Evolutionary conservation across 2,888 invertebrate species (phyloP).

Genomic region (Acleris literana): DNA sequence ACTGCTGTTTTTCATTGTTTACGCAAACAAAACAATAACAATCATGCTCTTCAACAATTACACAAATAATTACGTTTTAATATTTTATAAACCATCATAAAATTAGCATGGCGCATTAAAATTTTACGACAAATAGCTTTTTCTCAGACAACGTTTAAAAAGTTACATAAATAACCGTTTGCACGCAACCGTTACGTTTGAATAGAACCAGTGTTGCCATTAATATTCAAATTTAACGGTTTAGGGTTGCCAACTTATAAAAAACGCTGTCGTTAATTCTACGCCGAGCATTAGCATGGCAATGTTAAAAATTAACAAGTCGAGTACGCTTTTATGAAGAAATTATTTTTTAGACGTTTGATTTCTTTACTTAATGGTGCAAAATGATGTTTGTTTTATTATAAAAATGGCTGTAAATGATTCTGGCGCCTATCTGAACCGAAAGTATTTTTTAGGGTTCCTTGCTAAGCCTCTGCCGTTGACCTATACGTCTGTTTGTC

Average conservation of each 20-base stretch:
- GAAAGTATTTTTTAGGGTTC: no score
- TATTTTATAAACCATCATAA: no score
- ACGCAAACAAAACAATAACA: no score
- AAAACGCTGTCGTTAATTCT: constrained; percentile 40
- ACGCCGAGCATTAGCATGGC: constrained; percentile 33
- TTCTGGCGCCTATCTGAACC: no score
- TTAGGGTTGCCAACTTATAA: constrained; percentile 39
- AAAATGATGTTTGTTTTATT: no score
- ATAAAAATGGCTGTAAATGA: no score
- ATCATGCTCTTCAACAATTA: no score
- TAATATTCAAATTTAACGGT: constrained; percentile 47
- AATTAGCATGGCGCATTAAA: no score
- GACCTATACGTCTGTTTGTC: no score
- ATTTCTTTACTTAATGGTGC: constrained; percentile 10
- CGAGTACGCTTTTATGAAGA: constrained; percentile 10
- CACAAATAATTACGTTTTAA: no score
- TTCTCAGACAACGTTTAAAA: constrained; percentile 16
- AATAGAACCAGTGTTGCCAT: constrained; percentile 47
- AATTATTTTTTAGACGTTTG: constrained; percentile 20
- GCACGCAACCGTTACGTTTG: constrained; percentile 1
- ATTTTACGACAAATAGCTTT: neutral
- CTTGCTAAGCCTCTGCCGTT: no score
- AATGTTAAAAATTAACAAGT: constrained; percentile 30
- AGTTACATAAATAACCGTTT: constrained; percentile 22
- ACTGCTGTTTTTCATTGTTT: no score